Base-by-base conservation (phyloP, 92 coral and sea anemone species). In the Porites cylindrica region DNA sequence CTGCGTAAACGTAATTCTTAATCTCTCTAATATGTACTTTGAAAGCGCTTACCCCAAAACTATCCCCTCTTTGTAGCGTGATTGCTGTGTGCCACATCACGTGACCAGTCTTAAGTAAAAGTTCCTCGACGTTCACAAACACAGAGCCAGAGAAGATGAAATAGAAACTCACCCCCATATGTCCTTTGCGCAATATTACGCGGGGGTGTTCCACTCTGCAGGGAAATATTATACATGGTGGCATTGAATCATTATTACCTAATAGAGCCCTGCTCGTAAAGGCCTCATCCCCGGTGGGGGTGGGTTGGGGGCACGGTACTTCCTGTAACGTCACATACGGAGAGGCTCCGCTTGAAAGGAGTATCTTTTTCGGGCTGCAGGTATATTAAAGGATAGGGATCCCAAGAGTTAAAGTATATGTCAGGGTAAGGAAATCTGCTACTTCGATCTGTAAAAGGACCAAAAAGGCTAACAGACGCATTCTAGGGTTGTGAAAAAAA, bases 141-240 rank as follows among this genome's bases (percentile, higher is more conserved):
- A 92, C 99, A 14, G 99, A 95, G 21, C 99, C 99, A 24, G 96
- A 93, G 81, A 92, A 97, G 82, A 97, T 93, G 83, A 97, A 93
- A 75, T 97, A 95, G 81, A 97, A 97, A 10, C 96, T 90, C 43
- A 93, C 67, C 0, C 99, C 99, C 17, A 79, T 89, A 82, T 97
- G 99, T 59, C 99, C 99, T 77, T 97, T 97, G 68, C 99, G 98
- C 19, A 97, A 83, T 60, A 97, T 88, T 5, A 94, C 92, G 12
- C 99, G 93, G 11, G 94, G 91, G 52, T 94, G 85, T 50, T 89
- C 93, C 58, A 94, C 90, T 26, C 96, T 94, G 85, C 6, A 82
- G 72, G 1, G 72, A 14, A 66, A 60, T 2, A 70, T 81, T 32
- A 14, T 3, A n/a, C 1, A 32, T 72, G 73, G 12, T 43, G 17